Evolutionary conservation across 2,113 vertebrate genomes (phyloP).

Genomic region (Rhodinocichla rosea): DNA sequence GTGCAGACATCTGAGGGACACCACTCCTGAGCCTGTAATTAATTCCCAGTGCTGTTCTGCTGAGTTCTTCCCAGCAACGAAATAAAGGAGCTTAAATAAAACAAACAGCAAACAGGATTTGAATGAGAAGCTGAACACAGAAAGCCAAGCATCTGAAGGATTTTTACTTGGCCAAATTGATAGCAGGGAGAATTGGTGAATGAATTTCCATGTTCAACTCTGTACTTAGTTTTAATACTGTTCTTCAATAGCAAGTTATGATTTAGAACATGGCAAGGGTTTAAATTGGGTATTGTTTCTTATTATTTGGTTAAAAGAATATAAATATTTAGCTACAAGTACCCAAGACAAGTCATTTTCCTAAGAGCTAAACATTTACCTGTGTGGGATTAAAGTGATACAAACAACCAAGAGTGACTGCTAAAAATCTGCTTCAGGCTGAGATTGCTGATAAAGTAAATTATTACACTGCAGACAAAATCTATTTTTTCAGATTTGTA

Average conservation of each 20-base stretch:
- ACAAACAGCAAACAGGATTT: background rate
- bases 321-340: background rate
- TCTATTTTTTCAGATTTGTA: background rate
- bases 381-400: background rate
- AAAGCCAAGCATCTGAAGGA: background rate
- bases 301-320: background rate
- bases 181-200: background rate
- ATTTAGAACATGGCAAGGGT: background rate
- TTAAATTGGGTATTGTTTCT: background rate
- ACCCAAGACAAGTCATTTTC: background rate
- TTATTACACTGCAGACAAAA: background rate
- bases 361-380: background rate
- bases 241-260: background rate
- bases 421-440: background rate
- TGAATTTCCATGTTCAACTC: background rate
- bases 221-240: background rate
- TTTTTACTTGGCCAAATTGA: background rate
- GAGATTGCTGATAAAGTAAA: background rate
- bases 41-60: background rate
- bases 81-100: background rate
- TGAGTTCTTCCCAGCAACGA: background rate
- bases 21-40: background rate
- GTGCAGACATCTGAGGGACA: background rate
- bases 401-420: background rate
- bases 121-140: background rate